phyloP scores from a whole-genome alignment of 2,888 invertebrate genomes.

The Antheraea assamensis region DNA sequence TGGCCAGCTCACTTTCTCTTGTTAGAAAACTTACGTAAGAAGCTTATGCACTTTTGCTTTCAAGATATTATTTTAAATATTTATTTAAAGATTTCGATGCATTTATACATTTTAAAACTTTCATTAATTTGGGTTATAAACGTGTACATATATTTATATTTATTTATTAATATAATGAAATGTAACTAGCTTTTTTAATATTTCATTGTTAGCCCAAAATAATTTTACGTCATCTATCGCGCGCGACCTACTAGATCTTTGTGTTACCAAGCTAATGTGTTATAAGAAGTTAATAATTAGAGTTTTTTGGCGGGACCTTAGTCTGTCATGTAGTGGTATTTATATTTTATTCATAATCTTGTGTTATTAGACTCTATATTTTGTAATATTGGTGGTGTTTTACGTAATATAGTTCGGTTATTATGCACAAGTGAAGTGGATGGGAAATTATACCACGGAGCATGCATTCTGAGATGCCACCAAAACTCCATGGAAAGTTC shows the following conservation, averaged over 20 bases:
- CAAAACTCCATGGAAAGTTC: too few relatives aligned
- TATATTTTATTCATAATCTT: too few relatives aligned
- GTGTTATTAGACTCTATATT: too few relatives aligned
- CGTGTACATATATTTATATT: background rate
- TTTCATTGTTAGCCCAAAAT: background rate
- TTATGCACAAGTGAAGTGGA: too few relatives aligned
- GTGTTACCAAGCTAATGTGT: background rate
- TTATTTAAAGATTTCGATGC: background rate
- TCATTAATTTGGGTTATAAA: background rate
- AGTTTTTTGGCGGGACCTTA: too few relatives aligned
- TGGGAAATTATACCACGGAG: too few relatives aligned
- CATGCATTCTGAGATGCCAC: too few relatives aligned
- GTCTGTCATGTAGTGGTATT: too few relatives aligned
- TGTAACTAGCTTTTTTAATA: background rate
- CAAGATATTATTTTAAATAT: constrained; percentile 23
- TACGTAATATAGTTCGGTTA: too few relatives aligned
- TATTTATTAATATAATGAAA: background rate
- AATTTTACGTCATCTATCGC: background rate
- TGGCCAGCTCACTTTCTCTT: constrained; percentile 44
- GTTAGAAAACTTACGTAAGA: constrained; percentile 39
- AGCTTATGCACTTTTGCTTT: constrained; percentile 39
- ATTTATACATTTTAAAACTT: background rate
- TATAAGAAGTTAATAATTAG: background rate
- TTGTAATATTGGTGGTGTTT: too few relatives aligned
- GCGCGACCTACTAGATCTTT: background rate